Evolutionary conservation across 2,113 vertebrate genomes (phyloP).

Genomic region (Falco punctatus): DNA sequence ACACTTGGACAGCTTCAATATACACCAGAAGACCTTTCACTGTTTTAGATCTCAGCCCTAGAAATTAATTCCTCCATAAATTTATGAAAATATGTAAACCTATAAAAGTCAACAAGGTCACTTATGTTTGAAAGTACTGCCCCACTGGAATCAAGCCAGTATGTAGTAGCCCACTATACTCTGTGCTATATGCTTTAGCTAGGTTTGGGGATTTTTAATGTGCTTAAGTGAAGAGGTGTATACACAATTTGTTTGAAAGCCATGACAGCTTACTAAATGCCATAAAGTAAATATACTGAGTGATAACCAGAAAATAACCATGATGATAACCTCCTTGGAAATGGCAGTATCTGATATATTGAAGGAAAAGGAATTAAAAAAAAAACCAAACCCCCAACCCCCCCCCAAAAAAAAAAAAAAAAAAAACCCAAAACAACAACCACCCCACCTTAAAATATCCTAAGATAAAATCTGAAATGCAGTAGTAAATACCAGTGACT

Average conservation of each 20-base stretch:
- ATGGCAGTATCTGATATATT: slow-evolving; percentile 11
- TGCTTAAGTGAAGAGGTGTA: background rate
- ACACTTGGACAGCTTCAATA: background rate
- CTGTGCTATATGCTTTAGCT: background rate
- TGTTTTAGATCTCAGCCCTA: background rate
- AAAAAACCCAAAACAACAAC: background rate
- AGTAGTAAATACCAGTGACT: background rate
- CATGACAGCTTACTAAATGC: background rate
- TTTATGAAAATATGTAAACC: background rate
- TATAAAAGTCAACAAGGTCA: background rate
- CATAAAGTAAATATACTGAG: background rate
- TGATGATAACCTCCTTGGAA: slow-evolving; percentile 47
- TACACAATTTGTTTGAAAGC: background rate
- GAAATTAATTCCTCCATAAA: background rate
- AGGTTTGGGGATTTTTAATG: background rate
- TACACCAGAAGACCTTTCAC: background rate
- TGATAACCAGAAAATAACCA: slow-evolving; percentile 46
- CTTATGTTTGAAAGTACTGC: background rate
- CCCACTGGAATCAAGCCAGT: background rate
- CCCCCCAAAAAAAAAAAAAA: background rate
- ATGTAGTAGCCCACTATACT: background rate
- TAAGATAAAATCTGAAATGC: background rate
- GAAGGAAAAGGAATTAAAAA: background rate
- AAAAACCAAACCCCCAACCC: background rate
- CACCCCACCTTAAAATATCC: background rate